Evolutionary conservation across 2,113 vertebrate species (phyloP).

Genomic region (Crotalus helleri): DNA sequence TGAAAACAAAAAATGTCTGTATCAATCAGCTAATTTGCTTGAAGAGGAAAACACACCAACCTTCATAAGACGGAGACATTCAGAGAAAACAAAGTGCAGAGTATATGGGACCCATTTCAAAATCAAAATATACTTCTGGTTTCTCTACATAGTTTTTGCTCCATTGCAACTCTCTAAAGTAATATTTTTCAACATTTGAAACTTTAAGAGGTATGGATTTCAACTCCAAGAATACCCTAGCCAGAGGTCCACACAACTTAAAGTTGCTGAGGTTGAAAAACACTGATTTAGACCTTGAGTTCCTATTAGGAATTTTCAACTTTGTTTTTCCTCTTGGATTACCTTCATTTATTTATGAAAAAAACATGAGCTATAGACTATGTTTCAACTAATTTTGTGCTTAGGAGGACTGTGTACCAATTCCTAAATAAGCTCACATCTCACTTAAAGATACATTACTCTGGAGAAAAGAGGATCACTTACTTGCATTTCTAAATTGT

Average conservation of each 20-base stretch:
- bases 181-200: neutral
- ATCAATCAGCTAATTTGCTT: neutral
- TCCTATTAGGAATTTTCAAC: neutral
- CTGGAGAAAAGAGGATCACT: neutral
- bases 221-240: neutral
- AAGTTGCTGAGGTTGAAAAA: neutral
- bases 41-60: neutral
- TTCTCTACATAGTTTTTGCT: neutral
- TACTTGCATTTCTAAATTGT: constrained; percentile 57
- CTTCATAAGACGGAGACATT: neutral
- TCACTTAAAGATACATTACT: neutral
- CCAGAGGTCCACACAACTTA: neutral
- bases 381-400: neutral
- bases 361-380: neutral
- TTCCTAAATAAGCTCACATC: neutral
- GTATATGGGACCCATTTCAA: neutral
- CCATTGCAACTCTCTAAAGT: neutral
- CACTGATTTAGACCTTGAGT: neutral
- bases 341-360: neutral
- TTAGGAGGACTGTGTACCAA: neutral
- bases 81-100: neutral
- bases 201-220: neutral
- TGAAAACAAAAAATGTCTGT: neutral
- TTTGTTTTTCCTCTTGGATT: neutral
- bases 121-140: neutral